Percentiles rank a stretch among this genome's conserved stretches.
phyloP scores from a whole-genome alignment of 2,888 invertebrate genomes.

The Gryllus longicercus region DNA sequence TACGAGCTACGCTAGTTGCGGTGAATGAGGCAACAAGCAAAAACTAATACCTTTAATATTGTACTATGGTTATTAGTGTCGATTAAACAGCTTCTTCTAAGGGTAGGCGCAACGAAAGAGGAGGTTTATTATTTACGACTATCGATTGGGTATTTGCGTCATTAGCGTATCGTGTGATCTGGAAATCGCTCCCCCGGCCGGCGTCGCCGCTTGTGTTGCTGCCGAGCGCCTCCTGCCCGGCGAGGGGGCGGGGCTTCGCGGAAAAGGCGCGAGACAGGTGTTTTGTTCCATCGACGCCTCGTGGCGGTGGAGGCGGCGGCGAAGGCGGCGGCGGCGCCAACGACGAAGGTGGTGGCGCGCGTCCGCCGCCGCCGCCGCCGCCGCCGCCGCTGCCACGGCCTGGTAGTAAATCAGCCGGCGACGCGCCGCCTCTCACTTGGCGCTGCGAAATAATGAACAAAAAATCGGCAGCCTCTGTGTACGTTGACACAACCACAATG shows the following conservation, averaged over 20 bases:
- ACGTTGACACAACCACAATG: too few species aligned
- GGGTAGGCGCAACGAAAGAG: too few species aligned
- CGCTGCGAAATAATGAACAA: neutral
- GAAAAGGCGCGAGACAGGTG: neutral
- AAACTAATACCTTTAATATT: too few species aligned
- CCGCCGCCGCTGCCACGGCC: neutral
- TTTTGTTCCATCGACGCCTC: neutral
- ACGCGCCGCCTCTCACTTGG: neutral
- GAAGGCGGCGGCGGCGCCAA: neutral
- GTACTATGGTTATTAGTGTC: too few species aligned
- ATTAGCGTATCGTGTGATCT: slow-evolving; percentile 1
- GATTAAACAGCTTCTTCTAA: too few species aligned
- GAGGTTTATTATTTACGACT: neutral
- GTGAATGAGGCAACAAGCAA: too few species aligned
- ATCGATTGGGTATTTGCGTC: neutral
- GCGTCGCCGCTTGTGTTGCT: neutral
- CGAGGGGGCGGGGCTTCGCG: neutral
- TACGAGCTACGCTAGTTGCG: too few species aligned
- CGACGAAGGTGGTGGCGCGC: neutral
- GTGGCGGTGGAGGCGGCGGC: neutral
- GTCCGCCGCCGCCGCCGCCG: neutral
- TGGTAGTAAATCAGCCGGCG: neutral
- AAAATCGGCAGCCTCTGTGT: neutral
- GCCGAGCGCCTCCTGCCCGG: neutral
- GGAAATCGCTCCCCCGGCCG: neutral